These are phyloP conservation scores for Danio choprae DNA, from an alignment of 2,797 vertebrate species.

Conservation along the genomic window DNA sequence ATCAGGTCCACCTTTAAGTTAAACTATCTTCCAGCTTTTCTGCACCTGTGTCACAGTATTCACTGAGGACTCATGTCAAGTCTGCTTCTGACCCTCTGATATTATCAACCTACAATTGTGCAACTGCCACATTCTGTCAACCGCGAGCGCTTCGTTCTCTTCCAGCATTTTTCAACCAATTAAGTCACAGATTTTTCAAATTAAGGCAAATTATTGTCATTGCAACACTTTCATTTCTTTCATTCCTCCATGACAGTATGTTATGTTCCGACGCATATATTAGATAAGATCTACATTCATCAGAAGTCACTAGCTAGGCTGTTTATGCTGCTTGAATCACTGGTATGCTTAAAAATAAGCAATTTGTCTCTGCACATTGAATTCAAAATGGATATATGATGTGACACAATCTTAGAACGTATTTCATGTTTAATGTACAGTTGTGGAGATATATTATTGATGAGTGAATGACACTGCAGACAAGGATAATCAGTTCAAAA, in stretches of 20 bases:
- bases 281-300: not conserved
- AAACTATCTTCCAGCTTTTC: conserved; percentile 13
- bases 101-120: conserved; percentile 10
- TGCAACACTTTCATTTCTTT: conserved; percentile 28
- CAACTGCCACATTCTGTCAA: conserved; percentile 31
- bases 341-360: not conserved
- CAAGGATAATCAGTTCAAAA: not conserved
- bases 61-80: not conserved
- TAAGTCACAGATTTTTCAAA: conserved; percentile 18
- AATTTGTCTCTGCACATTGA: conserved; percentile 1
- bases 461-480: not conserved
- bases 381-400: not conserved
- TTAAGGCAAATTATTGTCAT: conserved; percentile 31
- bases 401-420: conserved; percentile 6
- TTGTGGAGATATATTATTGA: not conserved
- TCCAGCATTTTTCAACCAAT: conserved; percentile 27
- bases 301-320: not conserved
- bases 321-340: not conserved
- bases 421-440: not conserved
- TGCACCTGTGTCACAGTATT: conserved; percentile 19
- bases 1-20: conserved; percentile 22
- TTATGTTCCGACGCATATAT: not conserved
- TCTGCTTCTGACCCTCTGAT: not conserved
- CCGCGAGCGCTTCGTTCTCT: not conserved
- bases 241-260: conserved; percentile 5